Evolutionary conservation across 2,797 vertebrate species (phyloP).

Genomic region (Tolypeutes matacus): DNA sequence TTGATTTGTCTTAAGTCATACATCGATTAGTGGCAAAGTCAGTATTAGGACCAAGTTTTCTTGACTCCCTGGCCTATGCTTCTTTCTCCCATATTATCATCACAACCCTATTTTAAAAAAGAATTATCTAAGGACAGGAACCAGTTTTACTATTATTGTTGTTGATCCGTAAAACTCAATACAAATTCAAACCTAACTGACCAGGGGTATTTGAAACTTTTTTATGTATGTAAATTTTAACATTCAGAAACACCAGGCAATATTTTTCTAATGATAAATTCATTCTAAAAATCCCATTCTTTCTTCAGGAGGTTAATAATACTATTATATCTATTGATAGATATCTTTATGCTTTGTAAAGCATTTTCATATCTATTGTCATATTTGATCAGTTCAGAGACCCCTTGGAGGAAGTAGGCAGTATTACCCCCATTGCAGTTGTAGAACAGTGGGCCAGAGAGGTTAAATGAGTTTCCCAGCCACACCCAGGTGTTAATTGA

Average conservation of each 20-base stretch:
- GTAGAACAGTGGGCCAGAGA: background rate
- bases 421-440: background rate
- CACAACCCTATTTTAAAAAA: background rate
- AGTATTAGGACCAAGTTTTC: background rate
- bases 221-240: background rate
- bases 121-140: background rate
- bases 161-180: background rate
- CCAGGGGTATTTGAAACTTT: background rate
- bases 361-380: background rate
- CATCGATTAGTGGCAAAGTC: background rate
- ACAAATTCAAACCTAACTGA: background rate
- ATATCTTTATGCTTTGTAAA: background rate
- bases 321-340: background rate
- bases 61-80: background rate
- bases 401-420: background rate
- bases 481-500: background rate
- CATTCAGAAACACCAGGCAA: constrained; percentile 10
- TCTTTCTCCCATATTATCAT: constrained; percentile 14
- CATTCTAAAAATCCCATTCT: background rate
- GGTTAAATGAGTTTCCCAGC: background rate
- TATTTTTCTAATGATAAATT: background rate
- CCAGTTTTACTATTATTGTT: background rate
- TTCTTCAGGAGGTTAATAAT: background rate
- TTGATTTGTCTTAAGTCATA: background rate
- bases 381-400: background rate